Base-by-base conservation (phyloP, 2,113 vertebrate genomes). In the Chinchilla lanigera region DNA sequence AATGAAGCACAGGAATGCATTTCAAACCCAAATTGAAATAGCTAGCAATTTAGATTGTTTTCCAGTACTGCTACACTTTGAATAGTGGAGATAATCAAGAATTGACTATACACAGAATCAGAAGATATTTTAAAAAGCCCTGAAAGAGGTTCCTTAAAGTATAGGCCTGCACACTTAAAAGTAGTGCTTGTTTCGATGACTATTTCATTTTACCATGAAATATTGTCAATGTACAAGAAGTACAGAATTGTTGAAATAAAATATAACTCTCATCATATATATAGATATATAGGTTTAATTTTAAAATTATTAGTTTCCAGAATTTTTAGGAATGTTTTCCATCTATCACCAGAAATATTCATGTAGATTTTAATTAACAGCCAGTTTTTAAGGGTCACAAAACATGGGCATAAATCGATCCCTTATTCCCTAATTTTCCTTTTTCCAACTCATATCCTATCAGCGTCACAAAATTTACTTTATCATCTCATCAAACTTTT, bases 61-160 rank as follows among this genome's bases (percentile, higher is more conserved):
- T 7, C 56, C 20, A 85, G 88, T 95, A 89, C 33, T 91, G 28
- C 24, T 93, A 88, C 1, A 90, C 41, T 95, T 81, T 78, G 38
- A 92, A 95, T 38, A 96, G 5, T 88, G 47, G 8, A 82, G 12
- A 96, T 92, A 91, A 73, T 90, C 14, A 96, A 93, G 2, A 86
- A 77, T 71, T 58, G 6, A 94, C 33, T 90, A 67, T 16, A 92
- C 63, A 71, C 44, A 95, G 60, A 96, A 78, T 78, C 78, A 85
- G 24, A 82, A 87, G 24, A 41, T 56, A 54, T n/a, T 80, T 61
- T 1, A 26, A 86, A 52, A 73, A 33, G 63, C 2, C 38, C 41
- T 10, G 26, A 26, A 65, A 83, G 63, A 13, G 7, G 2, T 22
- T 92, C 17, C 30, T 80, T 84, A 44, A 94, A 86, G 65, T 30